phyloP scores from a whole-genome alignment of 2,797 vertebrate species.

The Pseudochromis fuscus region DNA sequence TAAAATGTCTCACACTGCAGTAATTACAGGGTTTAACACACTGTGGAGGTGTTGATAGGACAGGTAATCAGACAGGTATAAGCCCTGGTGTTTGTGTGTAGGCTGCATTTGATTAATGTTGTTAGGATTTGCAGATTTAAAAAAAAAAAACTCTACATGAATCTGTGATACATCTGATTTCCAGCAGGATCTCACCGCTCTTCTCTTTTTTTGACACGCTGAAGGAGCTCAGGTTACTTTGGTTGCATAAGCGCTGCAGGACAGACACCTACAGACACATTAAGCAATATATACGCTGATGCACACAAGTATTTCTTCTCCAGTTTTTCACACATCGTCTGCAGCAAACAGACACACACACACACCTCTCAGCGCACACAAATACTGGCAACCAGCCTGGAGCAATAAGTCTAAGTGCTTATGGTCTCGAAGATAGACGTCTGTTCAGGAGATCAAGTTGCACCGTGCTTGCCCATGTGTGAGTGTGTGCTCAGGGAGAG shows the following conservation, averaged over 20 bases:
- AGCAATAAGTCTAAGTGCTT: conserved; percentile 37
- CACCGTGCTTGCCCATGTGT: conserved; percentile 12
- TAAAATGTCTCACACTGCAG: conserved; percentile 5
- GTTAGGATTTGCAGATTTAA: conserved; percentile 17
- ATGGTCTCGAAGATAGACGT: conserved; percentile 41
- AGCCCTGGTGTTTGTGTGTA: conserved; percentile 7
- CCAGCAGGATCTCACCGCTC: conserved; percentile 17
- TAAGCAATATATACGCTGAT: conserved; percentile 12
- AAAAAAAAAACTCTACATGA: conserved; percentile 7
- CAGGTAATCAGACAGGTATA: conserved; percentile 23
- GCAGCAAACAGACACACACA: conserved; percentile 2
- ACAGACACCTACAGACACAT: conserved; percentile 25
- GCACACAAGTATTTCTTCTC: conserved; percentile 8
- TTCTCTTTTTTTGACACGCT: conserved; percentile 20
- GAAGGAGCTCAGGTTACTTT: conserved; percentile 62
- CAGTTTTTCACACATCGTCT: conserved; percentile 6
- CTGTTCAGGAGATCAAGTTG: conserved; percentile 48
- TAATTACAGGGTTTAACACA: conserved; percentile 33
- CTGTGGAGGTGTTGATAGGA: conserved; percentile 6
- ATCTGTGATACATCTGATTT: conserved; percentile 51
- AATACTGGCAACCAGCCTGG: conserved; percentile 48
- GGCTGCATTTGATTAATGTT: conserved; percentile 11
- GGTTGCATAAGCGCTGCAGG: conserved; percentile 58
- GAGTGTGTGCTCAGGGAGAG: conserved; percentile 13
- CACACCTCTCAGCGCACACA: conserved; percentile 37